These are phyloP conservation scores for Phoxinus phoxinus DNA, from an alignment of 2,113 vertebrate species.

Conservation along the genomic window DNA sequence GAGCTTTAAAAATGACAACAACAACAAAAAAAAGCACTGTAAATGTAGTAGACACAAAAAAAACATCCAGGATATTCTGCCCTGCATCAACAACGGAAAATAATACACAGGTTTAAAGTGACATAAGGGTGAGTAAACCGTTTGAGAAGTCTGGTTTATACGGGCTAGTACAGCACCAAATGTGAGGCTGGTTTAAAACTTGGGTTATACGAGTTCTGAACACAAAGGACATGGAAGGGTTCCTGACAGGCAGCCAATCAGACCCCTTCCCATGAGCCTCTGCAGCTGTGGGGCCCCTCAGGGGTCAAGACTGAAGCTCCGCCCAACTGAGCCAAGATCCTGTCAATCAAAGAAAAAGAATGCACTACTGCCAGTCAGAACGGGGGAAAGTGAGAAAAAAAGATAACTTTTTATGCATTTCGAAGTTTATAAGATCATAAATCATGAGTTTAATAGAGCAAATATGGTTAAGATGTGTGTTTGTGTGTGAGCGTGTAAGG, in stretches of 20 bases:
- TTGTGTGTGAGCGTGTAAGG: constrained; percentile 20
- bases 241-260: constrained; percentile 29
- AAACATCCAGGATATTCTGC: not conserved
- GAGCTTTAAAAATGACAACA: too few species aligned
- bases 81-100: not conserved
- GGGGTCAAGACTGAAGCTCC: constrained; percentile 1
- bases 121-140: not conserved
- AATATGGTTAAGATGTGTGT: not conserved
- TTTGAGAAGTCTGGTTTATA: not conserved
- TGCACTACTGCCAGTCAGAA: not conserved
- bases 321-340: constrained; percentile 24
- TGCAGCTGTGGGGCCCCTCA: constrained; percentile 28
- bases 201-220: not conserved
- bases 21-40: too few species aligned
- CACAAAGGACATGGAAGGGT: not conserved
- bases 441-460: not conserved
- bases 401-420: not conserved
- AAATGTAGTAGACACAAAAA: not conserved
- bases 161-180: not conserved
- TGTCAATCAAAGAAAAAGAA: constrained; percentile 24
- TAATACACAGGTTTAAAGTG: not conserved
- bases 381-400: not conserved
- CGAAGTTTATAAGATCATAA: not conserved
- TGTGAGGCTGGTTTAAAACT: not conserved
- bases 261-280: constrained; percentile 31